Evolutionary conservation across 1,140 invertebrate species (phyloP).

Genomic region (Brachionus rotundiformis): DNA sequence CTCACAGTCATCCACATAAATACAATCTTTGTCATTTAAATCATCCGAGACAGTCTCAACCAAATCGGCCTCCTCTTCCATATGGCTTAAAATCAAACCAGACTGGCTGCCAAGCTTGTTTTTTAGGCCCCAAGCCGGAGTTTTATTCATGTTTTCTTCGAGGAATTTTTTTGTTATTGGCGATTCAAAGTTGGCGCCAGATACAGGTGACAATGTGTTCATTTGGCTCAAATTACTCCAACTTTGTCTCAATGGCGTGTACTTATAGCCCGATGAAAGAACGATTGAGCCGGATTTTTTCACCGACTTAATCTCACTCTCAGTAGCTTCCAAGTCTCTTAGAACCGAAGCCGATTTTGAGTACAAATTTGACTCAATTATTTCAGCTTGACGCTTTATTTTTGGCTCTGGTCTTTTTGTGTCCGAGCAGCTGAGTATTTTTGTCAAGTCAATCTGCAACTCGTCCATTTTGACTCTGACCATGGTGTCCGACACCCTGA

Average conservation of each 20-base stretch:
- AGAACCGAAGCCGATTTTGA: constrained; percentile 21
- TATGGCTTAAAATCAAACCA: constrained; percentile 1
- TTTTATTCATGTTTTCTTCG: constrained; percentile 30
- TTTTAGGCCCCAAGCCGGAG: background rate
- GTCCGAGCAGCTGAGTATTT: background rate
- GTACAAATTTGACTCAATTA: background rate
- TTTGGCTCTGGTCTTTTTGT: background rate
- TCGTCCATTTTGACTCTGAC: constrained; percentile 14
- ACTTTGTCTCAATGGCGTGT: constrained; percentile 45
- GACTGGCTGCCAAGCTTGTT: background rate
- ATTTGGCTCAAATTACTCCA: constrained; percentile 46
- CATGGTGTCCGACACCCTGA: constrained; percentile 27
- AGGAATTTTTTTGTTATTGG: constrained; percentile 39
- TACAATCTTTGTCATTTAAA: constrained; percentile 27
- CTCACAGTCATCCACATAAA: constrained; percentile 42
- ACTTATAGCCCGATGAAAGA: constrained; percentile 42
- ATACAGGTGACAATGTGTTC: constrained; percentile 16
- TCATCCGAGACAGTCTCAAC: background rate
- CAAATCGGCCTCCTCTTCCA: background rate
- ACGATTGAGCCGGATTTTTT: constrained; percentile 34
- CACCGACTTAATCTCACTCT: background rate
- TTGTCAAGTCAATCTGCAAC: background rate
- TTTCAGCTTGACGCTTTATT: background rate
- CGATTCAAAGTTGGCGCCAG: constrained; percentile 22
- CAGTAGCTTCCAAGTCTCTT: background rate